phyloP scores from a whole-genome alignment of 2,797 vertebrate genomes.

The Bovichtus diacanthus region DNA sequence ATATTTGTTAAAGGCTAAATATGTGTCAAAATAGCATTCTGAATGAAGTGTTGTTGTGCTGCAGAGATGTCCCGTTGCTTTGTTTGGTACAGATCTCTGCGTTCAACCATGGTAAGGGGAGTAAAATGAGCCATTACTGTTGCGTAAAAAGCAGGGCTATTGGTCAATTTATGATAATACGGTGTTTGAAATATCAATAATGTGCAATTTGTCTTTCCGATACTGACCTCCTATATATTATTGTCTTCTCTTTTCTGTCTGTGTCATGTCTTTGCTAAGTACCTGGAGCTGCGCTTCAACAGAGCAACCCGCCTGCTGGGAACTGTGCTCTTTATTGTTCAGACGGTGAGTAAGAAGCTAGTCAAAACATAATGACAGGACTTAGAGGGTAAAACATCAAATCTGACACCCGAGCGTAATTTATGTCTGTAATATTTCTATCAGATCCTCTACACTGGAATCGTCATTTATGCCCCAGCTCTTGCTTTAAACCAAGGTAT shows the following conservation, averaged over 20 bases:
- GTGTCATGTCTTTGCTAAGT: constrained; percentile 84
- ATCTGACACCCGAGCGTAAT: neutral
- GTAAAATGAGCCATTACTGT: neutral
- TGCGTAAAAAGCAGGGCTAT: neutral
- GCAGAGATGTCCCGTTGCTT: too few species aligned
- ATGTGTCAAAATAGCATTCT: too few species aligned
- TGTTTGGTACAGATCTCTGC: too few species aligned
- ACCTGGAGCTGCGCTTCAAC: constrained; percentile 95
- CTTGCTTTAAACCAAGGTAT: constrained; percentile 89
- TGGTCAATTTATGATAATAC: neutral
- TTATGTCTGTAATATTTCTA: constrained; percentile 1
- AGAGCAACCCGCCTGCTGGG: constrained; percentile 90
- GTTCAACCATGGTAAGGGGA: too few species aligned
- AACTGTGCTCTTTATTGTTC: constrained; percentile 90
- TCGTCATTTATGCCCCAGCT: constrained; percentile 87
- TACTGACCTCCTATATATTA: neutral
- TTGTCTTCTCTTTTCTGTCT: constrained; percentile 21
- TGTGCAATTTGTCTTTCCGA: neutral
- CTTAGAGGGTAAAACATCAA: constrained; percentile 14
- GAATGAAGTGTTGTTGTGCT: too few species aligned
- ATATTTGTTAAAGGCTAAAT: too few species aligned
- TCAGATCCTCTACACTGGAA: constrained; percentile 87
- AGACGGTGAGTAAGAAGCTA: constrained; percentile 90
- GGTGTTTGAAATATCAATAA: neutral
- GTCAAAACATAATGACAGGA: constrained; percentile 29